Conservation (phyloP, 2,797 vertebrate genomes). For the Poliocrania exsul region DNA sequence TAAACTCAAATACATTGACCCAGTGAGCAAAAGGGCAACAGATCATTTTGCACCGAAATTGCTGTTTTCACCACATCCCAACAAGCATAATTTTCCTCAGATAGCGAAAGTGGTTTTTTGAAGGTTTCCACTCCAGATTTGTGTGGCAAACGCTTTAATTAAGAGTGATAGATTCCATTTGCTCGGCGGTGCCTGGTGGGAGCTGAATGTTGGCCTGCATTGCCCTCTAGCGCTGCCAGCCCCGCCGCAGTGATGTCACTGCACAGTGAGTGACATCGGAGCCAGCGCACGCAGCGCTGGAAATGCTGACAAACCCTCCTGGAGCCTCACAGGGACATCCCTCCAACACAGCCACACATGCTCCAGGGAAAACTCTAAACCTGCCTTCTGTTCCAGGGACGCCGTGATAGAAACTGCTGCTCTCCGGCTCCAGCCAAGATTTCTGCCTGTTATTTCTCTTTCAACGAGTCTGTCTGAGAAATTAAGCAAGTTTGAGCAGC, state of each 20-base stretch:
- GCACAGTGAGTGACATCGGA: neutral
- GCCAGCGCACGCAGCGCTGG: slow-evolving; percentile 24
- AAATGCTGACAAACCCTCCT: slow-evolving; percentile 55
- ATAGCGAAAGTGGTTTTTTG: neutral
- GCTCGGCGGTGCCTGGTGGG: neutral
- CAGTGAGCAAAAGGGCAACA: neutral
- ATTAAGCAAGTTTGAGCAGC: slow-evolving; percentile 52
- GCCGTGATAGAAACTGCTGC: neutral
- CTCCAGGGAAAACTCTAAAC: neutral
- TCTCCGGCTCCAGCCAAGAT: neutral
- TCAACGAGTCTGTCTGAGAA: slow-evolving; percentile 26
- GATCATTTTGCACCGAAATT: neutral
- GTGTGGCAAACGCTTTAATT: neutral
- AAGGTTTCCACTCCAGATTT: neutral
- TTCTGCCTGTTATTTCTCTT: neutral
- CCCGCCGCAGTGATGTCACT: slow-evolving; percentile 71
- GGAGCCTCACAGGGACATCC: slow-evolving; percentile 45
- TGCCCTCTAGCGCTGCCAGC: slow-evolving; percentile 76
- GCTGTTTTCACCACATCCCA: neutral
- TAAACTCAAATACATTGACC: neutral
- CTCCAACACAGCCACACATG: slow-evolving; percentile 16
- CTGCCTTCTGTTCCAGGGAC: slow-evolving; percentile 8
- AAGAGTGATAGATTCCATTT: neutral
- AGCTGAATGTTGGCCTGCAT: slow-evolving; percentile 51
- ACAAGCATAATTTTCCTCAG: neutral